A percentile compares a stretch with the other conserved stretches of the same genome.
These are phyloP conservation scores for Heliconius cydno DNA, from an alignment of 2,888 invertebrate genomes.

Conservation along the genomic window DNA sequence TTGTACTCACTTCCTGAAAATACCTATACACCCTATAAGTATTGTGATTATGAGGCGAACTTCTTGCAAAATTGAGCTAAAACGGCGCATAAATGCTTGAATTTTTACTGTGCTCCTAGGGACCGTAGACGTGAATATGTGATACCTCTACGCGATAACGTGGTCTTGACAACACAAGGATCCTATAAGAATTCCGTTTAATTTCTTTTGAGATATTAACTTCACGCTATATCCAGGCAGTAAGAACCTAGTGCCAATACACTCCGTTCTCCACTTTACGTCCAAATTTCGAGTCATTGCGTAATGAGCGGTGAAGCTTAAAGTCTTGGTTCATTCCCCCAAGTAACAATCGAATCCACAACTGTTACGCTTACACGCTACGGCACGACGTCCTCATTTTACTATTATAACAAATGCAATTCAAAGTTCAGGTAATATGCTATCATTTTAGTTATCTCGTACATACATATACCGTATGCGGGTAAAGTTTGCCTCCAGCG, in stretches of 20 bases:
- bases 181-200: not conserved
- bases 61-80: too few species aligned
- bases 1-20: too few species aligned
- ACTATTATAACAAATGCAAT: constrained; percentile 7
- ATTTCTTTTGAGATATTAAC: not conserved
- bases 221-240: not conserved
- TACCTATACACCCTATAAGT: too few species aligned
- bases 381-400: not conserved
- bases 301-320: too few species aligned
- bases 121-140: too few species aligned
- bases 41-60: too few species aligned
- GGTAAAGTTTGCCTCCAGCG: not conserved
- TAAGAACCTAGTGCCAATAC: not conserved
- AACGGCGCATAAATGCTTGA: too few species aligned
- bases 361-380: not conserved
- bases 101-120: too few species aligned
- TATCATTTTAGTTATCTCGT: constrained; percentile 13
- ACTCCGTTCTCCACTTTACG: not conserved
- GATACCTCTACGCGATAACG: too few species aligned
- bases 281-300: not conserved
- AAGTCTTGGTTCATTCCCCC: not conserved
- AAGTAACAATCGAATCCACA: not conserved
- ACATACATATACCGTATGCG: not conserved
- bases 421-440: constrained; percentile 13
- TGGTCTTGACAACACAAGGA: too few species aligned